Percentiles rank a stretch among this genome's conserved stretches.
Conservation (phyloP, 2,888 invertebrate species). For the Thera obeliscata region DNA sequence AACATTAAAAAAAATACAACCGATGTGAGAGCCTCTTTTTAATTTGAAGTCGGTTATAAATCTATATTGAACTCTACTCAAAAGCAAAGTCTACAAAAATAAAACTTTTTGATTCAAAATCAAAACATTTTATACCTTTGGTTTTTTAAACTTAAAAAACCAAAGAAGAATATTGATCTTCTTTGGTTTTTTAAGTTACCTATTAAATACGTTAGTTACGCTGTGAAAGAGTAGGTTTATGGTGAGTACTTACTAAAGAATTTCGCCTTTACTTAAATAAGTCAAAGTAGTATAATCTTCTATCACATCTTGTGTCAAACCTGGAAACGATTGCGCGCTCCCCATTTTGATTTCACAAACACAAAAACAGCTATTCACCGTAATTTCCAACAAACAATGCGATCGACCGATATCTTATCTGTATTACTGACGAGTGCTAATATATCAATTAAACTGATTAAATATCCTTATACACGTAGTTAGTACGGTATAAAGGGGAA, state of each 20-base stretch:
- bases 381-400: slow-evolving; percentile 20
- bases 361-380: slow-evolving; percentile 4
- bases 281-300: slow-evolving; percentile 86
- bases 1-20: no score
- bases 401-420: slow-evolving; percentile 20
- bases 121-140: no score
- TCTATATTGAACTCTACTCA: no score
- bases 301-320: slow-evolving; percentile 82
- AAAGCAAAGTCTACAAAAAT: no score
- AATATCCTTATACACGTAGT: not conserved
- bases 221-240: not conserved
- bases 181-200: no score
- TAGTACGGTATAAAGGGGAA: no score
- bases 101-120: no score
- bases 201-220: no score
- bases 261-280: slow-evolving; percentile 86
- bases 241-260: slow-evolving; percentile 82
- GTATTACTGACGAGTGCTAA: slow-evolving; percentile 2
- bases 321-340: slow-evolving; percentile 69
- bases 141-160: no score
- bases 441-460: slow-evolving; percentile 12
- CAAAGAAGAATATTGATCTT: no score
- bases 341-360: slow-evolving; percentile 71
- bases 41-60: no score
- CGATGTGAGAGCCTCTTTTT: no score